Base-by-base conservation (phyloP, 2,797 vertebrate genomes). In the Artibeus lituratus region DNA sequence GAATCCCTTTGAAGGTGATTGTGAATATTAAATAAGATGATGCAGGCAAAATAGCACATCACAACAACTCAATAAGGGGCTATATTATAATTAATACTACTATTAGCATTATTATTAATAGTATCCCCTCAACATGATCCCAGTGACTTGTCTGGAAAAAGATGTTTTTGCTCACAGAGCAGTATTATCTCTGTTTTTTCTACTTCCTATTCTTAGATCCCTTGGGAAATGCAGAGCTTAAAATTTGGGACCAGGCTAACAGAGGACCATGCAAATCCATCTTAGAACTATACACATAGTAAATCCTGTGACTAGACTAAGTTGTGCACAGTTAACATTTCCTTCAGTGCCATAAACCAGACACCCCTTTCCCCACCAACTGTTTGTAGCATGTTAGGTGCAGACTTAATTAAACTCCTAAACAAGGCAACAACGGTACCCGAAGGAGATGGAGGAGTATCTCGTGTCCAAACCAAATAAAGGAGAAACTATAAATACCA, bases 351-450 rank as follows among this genome's bases (percentile, higher is more conserved):
- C 77, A 57, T 83, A 80, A 97, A 90, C 72, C 92, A 92, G 76
- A 92, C 24, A 6, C 12, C 5, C 3, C 32, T 47, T 37, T 47
- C 24, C 42, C n/a, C 10, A 26, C 65, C 6, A 2, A 22, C 29
- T 90, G 70, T 77, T 87, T 93, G 88, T 69, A 91, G 57, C 67
- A 37, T 35, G 21, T 76, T 96, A 96, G 96, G 92, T 96, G 86
- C 96, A 96, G 96, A 97, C 97, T 98, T 98, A 96, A 98, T 98
- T 98, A 97, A 98, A 97, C 93, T 97, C 96, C 97, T 95, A 97
- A 98, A 97, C 87, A 85, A 97, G 94, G 95, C 96, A 97, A 94
- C n/a, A 65, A 73, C 42, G 67, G 96, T 92, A 96, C 97, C 72
- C 90, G n/a, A 94, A 97, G 73, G 96, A 94, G 96, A 93, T 91